Percentiles rank a stretch among this genome's conserved stretches.
These are phyloP conservation scores for Danio albolineatus DNA, from an alignment of 2,797 vertebrate species.

Conservation along the genomic window DNA sequence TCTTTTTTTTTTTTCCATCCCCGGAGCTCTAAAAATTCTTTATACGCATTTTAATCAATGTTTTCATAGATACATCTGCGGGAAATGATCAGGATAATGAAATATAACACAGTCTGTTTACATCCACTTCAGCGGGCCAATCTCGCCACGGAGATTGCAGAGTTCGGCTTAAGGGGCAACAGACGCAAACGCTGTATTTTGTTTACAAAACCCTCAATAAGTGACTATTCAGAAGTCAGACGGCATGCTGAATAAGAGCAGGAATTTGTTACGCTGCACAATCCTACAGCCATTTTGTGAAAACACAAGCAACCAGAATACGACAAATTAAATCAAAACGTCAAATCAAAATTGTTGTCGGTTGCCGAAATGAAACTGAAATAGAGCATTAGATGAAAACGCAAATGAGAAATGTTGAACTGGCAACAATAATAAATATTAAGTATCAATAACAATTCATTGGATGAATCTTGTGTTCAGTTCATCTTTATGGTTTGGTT, in stretches of 20 bases:
- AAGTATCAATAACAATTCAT: no score
- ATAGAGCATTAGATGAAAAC: not conserved
- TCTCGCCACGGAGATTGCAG: not conserved
- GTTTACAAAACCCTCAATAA: constrained; percentile 26
- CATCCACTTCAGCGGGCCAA: constrained; percentile 20
- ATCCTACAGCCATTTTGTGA: not conserved
- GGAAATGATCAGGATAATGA: constrained; percentile 47
- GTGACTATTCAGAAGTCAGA: constrained; percentile 4
- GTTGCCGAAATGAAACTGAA: not conserved
- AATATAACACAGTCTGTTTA: constrained; percentile 38
- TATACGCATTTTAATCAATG: constrained; percentile 42
- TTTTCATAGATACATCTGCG: constrained; percentile 42
- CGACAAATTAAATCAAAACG: not conserved
- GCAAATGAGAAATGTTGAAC: not conserved
- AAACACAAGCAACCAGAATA: not conserved
- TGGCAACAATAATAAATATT: not conserved
- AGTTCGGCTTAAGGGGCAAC: constrained; percentile 18
- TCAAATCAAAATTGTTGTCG: not conserved
- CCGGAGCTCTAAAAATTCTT: constrained; percentile 12
- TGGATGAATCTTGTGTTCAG: no score
- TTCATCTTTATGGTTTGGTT: no score
- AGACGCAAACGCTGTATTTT: not conserved
- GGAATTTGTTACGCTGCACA: not conserved
- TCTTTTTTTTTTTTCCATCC: constrained; percentile 29
- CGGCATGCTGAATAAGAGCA: not conserved